Evolutionary conservation across 2,797 vertebrate genomes (phyloP).

Genomic region (Sorex maritimensis): DNA sequence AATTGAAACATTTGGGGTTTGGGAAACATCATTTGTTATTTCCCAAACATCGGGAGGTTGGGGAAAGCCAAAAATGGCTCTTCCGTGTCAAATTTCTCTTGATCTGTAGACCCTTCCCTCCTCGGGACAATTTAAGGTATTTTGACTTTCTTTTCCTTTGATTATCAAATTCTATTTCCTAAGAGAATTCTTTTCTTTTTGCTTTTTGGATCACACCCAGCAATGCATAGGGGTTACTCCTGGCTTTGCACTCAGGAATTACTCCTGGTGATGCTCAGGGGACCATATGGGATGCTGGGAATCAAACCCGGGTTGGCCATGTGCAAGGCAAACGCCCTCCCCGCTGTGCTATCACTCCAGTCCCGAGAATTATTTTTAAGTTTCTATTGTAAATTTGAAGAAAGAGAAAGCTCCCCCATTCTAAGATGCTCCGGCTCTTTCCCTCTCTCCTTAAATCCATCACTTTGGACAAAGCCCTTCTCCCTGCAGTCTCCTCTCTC

Average conservation of each 20-base stretch:
- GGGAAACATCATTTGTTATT: constrained; percentile 62
- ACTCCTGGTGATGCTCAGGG: too few species aligned
- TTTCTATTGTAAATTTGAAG: constrained; percentile 36
- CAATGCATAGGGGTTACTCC: too few species aligned
- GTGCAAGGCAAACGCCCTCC: too few species aligned
- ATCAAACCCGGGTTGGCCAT: too few species aligned
- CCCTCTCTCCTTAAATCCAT: neutral
- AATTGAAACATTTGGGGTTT: constrained; percentile 46
- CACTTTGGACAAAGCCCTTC: neutral
- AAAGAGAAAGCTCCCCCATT: neutral
- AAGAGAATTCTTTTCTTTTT: neutral
- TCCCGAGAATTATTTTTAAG: too few species aligned
- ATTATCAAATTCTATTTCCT: constrained; percentile 71
- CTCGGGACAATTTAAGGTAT: constrained; percentile 47
- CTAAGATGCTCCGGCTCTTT: neutral
- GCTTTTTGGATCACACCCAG: too few species aligned
- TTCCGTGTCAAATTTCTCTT: constrained; percentile 60
- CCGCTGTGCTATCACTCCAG: too few species aligned
- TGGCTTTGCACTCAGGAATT: too few species aligned
- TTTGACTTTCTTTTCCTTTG: constrained; percentile 51
- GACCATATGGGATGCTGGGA: too few species aligned
- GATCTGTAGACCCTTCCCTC: constrained; percentile 56
- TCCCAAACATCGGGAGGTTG: constrained; percentile 64
- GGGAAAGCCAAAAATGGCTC: constrained; percentile 62
- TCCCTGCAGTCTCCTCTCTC: neutral